A percentile compares a stretch with the other conserved stretches of the same genome.
Conservation (phyloP, 2,888 invertebrate genomes). For the Tridacna crocea region DNA sequence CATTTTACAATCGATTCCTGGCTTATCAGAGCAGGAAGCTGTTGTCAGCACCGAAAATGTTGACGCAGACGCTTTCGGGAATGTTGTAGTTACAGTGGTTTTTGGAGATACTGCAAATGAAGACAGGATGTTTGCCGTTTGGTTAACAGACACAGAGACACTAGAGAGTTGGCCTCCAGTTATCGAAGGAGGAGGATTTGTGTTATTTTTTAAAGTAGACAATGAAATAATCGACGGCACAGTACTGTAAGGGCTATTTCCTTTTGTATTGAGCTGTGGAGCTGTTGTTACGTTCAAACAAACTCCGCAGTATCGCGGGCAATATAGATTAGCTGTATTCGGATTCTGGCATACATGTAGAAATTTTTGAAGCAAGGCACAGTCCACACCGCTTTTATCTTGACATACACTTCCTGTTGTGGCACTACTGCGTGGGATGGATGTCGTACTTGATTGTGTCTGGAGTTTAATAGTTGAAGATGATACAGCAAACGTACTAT, state of each 20-base stretch:
- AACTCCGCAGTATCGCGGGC: slow-evolving; percentile 30
- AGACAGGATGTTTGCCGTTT: background rate
- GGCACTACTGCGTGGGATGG: background rate
- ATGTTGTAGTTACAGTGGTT: background rate
- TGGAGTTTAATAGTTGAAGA: background rate
- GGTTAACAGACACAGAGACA: background rate
- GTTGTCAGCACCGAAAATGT: background rate
- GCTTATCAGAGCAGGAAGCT: slow-evolving; percentile 20
- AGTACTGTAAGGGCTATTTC: background rate
- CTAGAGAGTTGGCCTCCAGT: background rate
- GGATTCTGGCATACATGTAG: slow-evolving; percentile 21
- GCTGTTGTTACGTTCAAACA: slow-evolving; percentile 24
- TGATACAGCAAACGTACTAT: background rate
- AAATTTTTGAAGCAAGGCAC: slow-evolving; percentile 19
- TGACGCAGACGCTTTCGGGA: background rate
- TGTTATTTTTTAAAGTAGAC: background rate
- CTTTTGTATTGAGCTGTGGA: background rate
- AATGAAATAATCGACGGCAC: background rate
- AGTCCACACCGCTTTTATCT: slow-evolving; percentile 29
- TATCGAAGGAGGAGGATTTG: background rate
- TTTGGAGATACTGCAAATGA: background rate
- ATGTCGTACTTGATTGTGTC: slow-evolving; percentile 1
- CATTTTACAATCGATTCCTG: slow-evolving; percentile 33
- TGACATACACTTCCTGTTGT: slow-evolving; percentile 14
- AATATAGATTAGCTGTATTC: slow-evolving; percentile 21